Evolutionary conservation across 2,113 vertebrate species (phyloP), one percentile per base, ranked within the genome.

Genomic region (Mesoclemmys tuberculata): DNA sequence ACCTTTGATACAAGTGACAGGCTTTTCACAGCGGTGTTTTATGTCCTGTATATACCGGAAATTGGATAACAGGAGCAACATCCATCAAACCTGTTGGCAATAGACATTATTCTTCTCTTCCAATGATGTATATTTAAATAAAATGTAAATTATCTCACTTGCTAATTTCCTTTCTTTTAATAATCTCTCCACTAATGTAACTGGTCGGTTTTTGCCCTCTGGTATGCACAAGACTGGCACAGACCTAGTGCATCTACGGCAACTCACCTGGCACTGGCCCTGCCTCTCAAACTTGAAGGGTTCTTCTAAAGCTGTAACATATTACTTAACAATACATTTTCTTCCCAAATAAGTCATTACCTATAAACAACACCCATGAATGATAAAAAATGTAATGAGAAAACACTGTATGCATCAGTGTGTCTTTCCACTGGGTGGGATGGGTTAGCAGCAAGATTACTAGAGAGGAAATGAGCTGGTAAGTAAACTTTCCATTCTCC

Each of bases 1-100:
- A 96, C 84, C 61, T 91, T 46, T 96, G 95, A 94, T 92, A 95
- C 41, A 91, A 95, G 77, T 38, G 92, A 88, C 35, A 92, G 56
- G 80, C 55, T 91, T 90, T 93, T 90, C 93, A 96, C 84, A 95
- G 80, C 74, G 87, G 84, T 95, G 82, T 51, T 93, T 90, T 87
- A 86, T 16, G 87, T 93, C 84, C 95, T 95, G 58, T n/a, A 84
- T 81, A 90, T 92, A 94, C 61, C 92, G 84, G 88, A 96, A 96
- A 93, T 18, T 88, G 96, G 93, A 92, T 96, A 95, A 79, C 54
- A 0, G 89, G 27, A 95, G 74, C 83, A 71, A 82, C 0, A 1
- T 88, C 46, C 90, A 89, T 95, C 85, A 95, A 84, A 92, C 81
- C 75, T 92, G 84, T 81, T 84, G 81, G 91, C 79, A 93, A 79